A percentile compares a stretch with the other conserved stretches of the same genome.
Conservation (phyloP, 2,113 vertebrate species). For the Chaenocephalus aceratus region DNA sequence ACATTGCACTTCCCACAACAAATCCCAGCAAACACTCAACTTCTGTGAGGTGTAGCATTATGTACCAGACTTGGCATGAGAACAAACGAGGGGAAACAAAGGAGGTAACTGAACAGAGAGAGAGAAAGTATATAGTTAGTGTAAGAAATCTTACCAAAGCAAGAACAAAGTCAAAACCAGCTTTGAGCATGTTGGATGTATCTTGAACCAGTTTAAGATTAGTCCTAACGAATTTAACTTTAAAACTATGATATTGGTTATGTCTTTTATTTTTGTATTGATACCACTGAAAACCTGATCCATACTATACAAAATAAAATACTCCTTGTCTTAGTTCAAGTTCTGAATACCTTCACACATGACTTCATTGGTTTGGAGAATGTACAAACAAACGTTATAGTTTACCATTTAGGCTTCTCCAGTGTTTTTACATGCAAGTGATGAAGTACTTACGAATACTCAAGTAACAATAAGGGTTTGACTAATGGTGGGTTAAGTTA, state of each 20-base stretch:
- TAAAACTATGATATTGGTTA: not conserved
- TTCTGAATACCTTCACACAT: not conserved
- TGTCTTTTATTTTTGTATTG: not conserved
- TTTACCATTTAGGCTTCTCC: too few relatives aligned
- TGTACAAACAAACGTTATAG: too few relatives aligned
- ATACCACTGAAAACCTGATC: not conserved
- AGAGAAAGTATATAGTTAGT: too few relatives aligned
- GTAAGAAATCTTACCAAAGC: not conserved
- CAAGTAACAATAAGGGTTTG: too few relatives aligned
- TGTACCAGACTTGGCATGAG: not conserved
- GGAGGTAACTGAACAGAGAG: too few relatives aligned
- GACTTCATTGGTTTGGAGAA: too few relatives aligned
- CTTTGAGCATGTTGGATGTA: not conserved
- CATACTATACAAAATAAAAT: too few relatives aligned
- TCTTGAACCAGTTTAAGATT: not conserved
- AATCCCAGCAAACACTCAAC: not conserved
- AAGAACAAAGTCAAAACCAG: not conserved
- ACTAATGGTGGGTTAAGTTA: too few relatives aligned
- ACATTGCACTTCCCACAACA: not conserved
- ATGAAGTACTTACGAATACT: too few relatives aligned
- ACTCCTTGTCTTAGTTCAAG: not conserved
- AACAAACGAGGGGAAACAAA: too few relatives aligned
- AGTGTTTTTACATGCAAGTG: too few relatives aligned
- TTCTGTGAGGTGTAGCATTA: not conserved
- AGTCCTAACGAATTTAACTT: not conserved